Percentiles rank a stretch among this genome's conserved stretches.
These are phyloP conservation scores for Ceraclea dissimilis DNA, from an alignment of 2,888 invertebrate species.

Conservation along the genomic window DNA sequence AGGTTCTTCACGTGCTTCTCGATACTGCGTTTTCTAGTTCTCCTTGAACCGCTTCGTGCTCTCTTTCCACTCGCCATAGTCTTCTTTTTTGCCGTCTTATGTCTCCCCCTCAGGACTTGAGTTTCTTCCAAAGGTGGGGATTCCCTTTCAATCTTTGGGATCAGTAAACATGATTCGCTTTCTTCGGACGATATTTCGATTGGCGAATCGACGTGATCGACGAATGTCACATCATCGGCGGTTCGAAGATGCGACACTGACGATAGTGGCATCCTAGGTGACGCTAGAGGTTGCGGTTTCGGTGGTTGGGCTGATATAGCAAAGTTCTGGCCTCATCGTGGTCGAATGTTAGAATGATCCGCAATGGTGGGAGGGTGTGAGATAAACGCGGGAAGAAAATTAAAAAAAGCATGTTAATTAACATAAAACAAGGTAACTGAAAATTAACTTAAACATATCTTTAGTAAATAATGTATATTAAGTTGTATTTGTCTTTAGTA, in stretches of 20 bases:
- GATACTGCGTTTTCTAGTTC: slow-evolving; percentile 39
- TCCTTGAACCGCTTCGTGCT: slow-evolving; percentile 39
- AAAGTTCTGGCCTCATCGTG: slow-evolving; percentile 27
- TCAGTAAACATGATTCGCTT: slow-evolving; percentile 14
- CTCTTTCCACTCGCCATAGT: slow-evolving; percentile 34
- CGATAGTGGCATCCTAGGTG: slow-evolving; percentile 23
- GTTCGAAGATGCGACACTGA: slow-evolving; percentile 17
- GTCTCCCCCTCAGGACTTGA: slow-evolving; percentile 30
- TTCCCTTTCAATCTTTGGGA: slow-evolving; percentile 34
- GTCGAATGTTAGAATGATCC: slow-evolving; percentile 5
- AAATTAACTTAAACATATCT: slow-evolving; percentile 29
- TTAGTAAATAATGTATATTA: not conserved
- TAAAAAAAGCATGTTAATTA: slow-evolving; percentile 53
- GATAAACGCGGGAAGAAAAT: slow-evolving; percentile 41
- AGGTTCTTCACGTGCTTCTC: not conserved
- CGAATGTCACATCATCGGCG: slow-evolving; percentile 5
- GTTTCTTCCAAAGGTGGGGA: slow-evolving; percentile 29
- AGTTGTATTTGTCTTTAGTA: too few species aligned
- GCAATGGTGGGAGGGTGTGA: slow-evolving; percentile 4
- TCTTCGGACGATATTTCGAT: slow-evolving; percentile 19
- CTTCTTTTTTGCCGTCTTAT: slow-evolving; percentile 39
- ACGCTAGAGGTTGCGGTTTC: slow-evolving; percentile 17
- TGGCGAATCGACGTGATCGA: slow-evolving; percentile 8
- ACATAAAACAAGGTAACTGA: slow-evolving; percentile 38
- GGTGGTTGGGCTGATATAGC: slow-evolving; percentile 24